Conservation (phyloP, 1,140 invertebrate species). For the Leptonema lineaticorne region DNA sequence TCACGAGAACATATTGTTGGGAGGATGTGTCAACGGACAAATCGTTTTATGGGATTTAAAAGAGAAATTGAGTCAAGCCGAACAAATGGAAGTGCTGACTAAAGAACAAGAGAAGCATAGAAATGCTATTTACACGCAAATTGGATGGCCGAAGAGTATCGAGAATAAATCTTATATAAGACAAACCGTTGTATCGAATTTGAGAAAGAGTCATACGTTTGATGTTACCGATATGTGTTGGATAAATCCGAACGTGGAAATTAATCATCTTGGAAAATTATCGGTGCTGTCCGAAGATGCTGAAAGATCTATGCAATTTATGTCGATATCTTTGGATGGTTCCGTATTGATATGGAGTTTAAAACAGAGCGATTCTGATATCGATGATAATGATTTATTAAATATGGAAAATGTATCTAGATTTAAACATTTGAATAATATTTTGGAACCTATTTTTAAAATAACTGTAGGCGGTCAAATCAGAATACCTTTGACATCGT, state of each 20-base stretch:
- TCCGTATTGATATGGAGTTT: slow-evolving; percentile 72
- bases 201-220: slow-evolving; percentile 62
- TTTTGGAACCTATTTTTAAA: slow-evolving; percentile 62
- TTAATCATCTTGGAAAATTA: slow-evolving; percentile 62
- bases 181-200: slow-evolving; percentile 61
- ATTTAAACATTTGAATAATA: slow-evolving; percentile 58
- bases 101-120: slow-evolving; percentile 63
- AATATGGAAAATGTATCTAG: slow-evolving; percentile 59
- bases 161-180: slow-evolving; percentile 58
- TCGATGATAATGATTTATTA: slow-evolving; percentile 43
- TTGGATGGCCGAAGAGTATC: slow-evolving; percentile 67
- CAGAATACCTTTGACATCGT: slow-evolving; percentile 48
- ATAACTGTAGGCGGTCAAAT: slow-evolving; percentile 53
- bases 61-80: slow-evolving; percentile 64
- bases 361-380: slow-evolving; percentile 44
- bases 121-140: slow-evolving; percentile 59
- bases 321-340: slow-evolving; percentile 66
- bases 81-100: slow-evolving; percentile 63
- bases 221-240: slow-evolving; percentile 66
- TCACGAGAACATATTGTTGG: slow-evolving; percentile 67
- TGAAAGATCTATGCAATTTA: slow-evolving; percentile 61
- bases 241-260: slow-evolving; percentile 61
- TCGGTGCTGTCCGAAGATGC: slow-evolving; percentile 46
- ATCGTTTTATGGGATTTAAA: slow-evolving; percentile 72
- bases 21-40: slow-evolving; percentile 72